Conservation (phyloP, 2,797 vertebrate species). For the Pseudocheirus occidentalis region DNA sequence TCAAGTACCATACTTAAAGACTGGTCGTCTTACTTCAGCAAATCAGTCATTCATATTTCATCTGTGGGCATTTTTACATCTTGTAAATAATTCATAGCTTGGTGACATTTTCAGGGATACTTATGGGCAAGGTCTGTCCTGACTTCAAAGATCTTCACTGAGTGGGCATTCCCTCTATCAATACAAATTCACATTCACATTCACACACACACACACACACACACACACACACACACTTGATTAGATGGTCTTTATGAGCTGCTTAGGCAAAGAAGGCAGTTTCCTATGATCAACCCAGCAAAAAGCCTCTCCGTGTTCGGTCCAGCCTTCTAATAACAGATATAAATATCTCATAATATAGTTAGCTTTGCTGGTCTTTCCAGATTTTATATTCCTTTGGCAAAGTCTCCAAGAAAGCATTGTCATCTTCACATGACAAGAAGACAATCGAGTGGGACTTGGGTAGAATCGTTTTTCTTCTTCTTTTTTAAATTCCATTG, state of each 20-base stretch:
- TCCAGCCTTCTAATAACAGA: neutral
- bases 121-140: neutral
- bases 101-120: neutral
- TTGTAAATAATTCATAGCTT: neutral
- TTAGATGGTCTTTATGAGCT: neutral
- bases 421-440: neutral
- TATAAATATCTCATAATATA: neutral
- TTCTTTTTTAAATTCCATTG: neutral
- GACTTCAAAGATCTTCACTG: neutral
- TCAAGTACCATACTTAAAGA: slow-evolving; percentile 3
- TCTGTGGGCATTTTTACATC: neutral
- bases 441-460: neutral
- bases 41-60: neutral
- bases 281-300: neutral
- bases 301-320: neutral
- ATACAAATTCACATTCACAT: neutral
- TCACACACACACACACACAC: neutral
- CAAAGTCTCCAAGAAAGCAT: neutral
- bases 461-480: neutral
- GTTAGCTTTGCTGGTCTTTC: neutral
- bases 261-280: neutral
- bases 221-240: neutral
- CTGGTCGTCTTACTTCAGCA: slow-evolving; percentile 15
- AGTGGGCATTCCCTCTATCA: neutral
- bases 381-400: neutral